Conservation (phyloP, 2,113 vertebrate species). For the Ondatra zibethicus region DNA sequence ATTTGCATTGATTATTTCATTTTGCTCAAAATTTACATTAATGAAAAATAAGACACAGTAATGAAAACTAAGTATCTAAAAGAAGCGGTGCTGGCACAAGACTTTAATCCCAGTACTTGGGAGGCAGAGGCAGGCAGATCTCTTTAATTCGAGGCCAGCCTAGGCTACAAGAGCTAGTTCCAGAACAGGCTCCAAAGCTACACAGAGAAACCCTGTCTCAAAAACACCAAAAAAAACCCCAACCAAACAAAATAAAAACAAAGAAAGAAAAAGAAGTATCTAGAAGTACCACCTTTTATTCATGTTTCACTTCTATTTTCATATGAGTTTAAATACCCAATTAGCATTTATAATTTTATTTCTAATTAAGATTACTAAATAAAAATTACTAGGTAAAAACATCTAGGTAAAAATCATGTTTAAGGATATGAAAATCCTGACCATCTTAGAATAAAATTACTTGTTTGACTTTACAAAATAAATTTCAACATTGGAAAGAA, state of each 20-base stretch:
- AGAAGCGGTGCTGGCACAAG: no score
- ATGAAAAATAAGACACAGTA: background rate
- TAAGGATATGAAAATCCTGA: background rate
- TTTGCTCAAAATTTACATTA: slow-evolving; percentile 6
- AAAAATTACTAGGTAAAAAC: background rate
- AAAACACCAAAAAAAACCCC: no score
- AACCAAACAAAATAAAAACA: no score
- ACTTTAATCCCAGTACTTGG: no score
- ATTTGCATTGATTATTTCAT: background rate
- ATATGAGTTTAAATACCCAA: slow-evolving; percentile 6
- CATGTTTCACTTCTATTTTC: slow-evolving; percentile 40
- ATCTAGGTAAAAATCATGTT: background rate
- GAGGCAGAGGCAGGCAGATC: no score
- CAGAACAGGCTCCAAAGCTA: no score
- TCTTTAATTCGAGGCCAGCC: no score
- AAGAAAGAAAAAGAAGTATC: background rate
- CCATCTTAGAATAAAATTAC: slow-evolving; percentile 22
- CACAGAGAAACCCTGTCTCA: no score
- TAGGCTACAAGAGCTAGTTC: no score
- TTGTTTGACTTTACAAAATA: background rate
- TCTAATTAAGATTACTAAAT: background rate
- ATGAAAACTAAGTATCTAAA: background rate
- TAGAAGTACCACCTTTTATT: background rate
- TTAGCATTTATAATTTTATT: slow-evolving; percentile 6
- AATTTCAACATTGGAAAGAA: background rate